Base-by-base conservation (phyloP, 1,140 invertebrate genomes). In the Aphelenchoides fujianensis region DNA sequence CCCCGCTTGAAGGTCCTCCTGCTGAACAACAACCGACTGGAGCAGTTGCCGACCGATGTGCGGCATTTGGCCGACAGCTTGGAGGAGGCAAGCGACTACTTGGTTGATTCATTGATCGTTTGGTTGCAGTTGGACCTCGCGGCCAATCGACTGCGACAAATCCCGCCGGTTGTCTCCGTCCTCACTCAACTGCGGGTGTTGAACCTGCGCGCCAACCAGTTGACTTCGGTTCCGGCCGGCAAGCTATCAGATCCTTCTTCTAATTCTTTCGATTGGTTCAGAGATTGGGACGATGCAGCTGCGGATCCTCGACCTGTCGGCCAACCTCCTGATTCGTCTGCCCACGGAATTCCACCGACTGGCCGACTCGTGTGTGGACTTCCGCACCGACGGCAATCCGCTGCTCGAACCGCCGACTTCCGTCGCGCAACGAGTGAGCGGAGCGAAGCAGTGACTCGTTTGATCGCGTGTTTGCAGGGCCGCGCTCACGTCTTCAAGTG, bases 121-220 rank as follows among this genome's bases (percentile, higher is more conserved):
- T n/a, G n/a, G n/a, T n/a, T n/a, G n/a, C n/a, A n/a, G n/a, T 31
- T 70, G 12, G 68, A 70, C 48, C 54, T 70, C n/a, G 16, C 9
- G 69, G 31, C 32, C 0, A 70, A 70, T 9, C n/a, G 34, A 30
- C 23, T 70, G 30, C 9, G 19, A 71, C n/a, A 16, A 16, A 7
- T 70, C 55, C 69, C 68, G 48, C 16, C 68, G 16, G 31, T 9
- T 72, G 16, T 72, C 1, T 30, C 68, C n/a, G 27, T 32, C 3
- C 31, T 70, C 9, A 70, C 16, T 19, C 9, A 94, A 82, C 88
- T 98, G 78, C 88, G 94, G 83, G 93, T 93, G 86, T 88, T 98
- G 81, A 93, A 93, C 71, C 88, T 98, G 82, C 97, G 94, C 88
- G 95, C 97, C 89, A 98, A 98, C 92, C 94, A 97, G 89, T 94